Evolutionary conservation across 2,797 vertebrate species (phyloP), one percentile per base, ranked within the genome.

Genomic region (Chiroxiphia lanceolata): DNA sequence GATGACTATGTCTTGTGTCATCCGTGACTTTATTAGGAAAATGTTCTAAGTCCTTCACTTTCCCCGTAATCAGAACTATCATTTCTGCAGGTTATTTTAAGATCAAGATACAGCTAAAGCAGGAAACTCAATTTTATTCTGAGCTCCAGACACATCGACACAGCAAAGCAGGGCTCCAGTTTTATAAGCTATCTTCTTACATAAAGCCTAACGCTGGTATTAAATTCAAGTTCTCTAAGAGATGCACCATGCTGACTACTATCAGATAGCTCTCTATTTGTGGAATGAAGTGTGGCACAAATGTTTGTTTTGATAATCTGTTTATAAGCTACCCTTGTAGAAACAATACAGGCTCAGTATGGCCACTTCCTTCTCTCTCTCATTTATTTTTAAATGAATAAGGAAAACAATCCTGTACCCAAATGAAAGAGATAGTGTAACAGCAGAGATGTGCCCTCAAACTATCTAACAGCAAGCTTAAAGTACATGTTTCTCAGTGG

Each of bases 111-210:
- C 97, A 98, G 98, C 98, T 99, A 99, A 99, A 99, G 98, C 98
- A 99, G 99, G 99, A 99, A 99, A 99, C 98, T 98, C 97, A 96
- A 96, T 98, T 99, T 99, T 99, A 99, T 99, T 99, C 98, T 98
- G 98, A 99, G 98, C 98, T 98, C 98, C 97, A 98, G 98, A 98
- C 98, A 98, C 98, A 98, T 99, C 98, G 98, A 98, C 98, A 98
- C 97, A 98, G 98, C 98, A 98, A 98, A 98, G 98, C 97, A 97
- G 95, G 97, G 97, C 97, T 98, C 97, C 98, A 93, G 97, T 97
- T 98, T 98, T 98, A 97, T 89, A 97, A 97, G 97, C 97, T 98
- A 98, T 98, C 98, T 98, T 95, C 97, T 98, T 98, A 98, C 98
- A 98, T 97, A 98, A 98, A 98, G 97, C 94, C 95, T 97, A 95